Base-by-base conservation (phyloP, 2,888 invertebrate genomes). In the Isoperla grammatica region DNA sequence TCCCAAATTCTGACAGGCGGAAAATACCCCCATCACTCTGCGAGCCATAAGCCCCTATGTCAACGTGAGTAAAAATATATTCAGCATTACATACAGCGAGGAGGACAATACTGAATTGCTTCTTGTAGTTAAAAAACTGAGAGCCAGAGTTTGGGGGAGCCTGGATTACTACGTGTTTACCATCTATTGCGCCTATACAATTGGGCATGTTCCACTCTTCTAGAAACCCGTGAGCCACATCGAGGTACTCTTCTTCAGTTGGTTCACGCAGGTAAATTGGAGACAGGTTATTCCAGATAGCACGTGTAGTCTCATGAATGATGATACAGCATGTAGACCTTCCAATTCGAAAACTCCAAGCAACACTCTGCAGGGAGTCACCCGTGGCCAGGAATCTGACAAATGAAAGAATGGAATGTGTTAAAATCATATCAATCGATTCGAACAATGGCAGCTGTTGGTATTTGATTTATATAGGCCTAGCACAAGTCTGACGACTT, bases 1-100 rank as follows among this genome's bases (percentile, higher is more conserved):
- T 48, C 13, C 57, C 48, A 57, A 57, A 20, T 23, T 55, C 8
- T 20, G 57, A 59, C 50, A 48, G 56, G 43, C 55, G 60, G 48
- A 62, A 65, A 35, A 67, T 61, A 22, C 65, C 66, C 23, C 67
- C 67, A 62, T 69, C 68, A 35, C 63, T 63, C 59, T 68, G 66
- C 54, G 68, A 63, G 23, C 67, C 68, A 59, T 68, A 66, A 62
- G 65, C 67, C 5, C 69, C 70, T 63, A 70, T 62, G 54, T 70
- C 65, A 42, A 64, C 67, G 63, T 65, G 68, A 49, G 66, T 63
- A 62, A 72, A 72, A 60, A 63, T 64, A 58, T 68, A 69, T 55
- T 68, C 65, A 57, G 68, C 64, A 65, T 69, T 65, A 54, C 65
- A 64, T 39, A 68, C 53, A 40, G 66, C 68, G 49, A 70, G 58